A percentile compares a stretch with the other conserved stretches of the same genome.
These are phyloP conservation scores for Chaetodon trifasciatus DNA, from an alignment of 2,797 vertebrate species.

Conservation along the genomic window DNA sequence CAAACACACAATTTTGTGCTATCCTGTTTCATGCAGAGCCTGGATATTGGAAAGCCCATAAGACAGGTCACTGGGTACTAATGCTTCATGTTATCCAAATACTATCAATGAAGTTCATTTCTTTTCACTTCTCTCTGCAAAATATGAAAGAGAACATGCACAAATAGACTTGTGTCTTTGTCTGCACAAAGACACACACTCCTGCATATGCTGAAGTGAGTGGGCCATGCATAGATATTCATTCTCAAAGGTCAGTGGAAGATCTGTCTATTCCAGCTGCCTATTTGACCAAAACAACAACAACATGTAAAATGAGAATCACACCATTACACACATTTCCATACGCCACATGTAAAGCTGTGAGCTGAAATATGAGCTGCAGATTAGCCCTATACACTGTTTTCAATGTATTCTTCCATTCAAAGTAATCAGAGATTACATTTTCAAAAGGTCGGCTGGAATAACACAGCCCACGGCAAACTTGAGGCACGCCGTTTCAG, in stretches of 20 bases:
- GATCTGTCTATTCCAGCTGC: conserved; percentile 50
- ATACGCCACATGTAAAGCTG: conserved; percentile 33
- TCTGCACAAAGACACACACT: conserved; percentile 5
- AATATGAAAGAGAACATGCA: conserved; percentile 2
- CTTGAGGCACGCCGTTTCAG: conserved; percentile 55
- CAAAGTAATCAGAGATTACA: conserved; percentile 71
- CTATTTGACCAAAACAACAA: conserved; percentile 55
- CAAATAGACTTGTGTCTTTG: neutral
- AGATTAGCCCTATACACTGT: conserved; percentile 44
- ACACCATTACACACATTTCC: conserved; percentile 35
- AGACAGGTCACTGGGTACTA: conserved; percentile 16
- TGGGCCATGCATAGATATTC: conserved; percentile 30
- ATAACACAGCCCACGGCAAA: conserved; percentile 60
- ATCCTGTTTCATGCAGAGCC: neutral
- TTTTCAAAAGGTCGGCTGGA: conserved; percentile 78
- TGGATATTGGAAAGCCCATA: conserved; percentile 4
- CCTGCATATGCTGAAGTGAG: conserved; percentile 18
- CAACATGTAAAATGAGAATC: conserved; percentile 47
- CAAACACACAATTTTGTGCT: conserved; percentile 35
- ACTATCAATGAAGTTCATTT: conserved; percentile 11
- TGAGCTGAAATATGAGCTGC: conserved; percentile 38
- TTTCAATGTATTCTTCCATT: conserved; percentile 70
- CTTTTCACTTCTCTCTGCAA: conserved; percentile 11
- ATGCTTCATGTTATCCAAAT: conserved; percentile 1
- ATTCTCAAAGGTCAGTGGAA: conserved; percentile 70